Evolutionary conservation across 2,113 vertebrate species (phyloP), one percentile per base, ranked within the genome.

Genomic region (Pelobates fuscus): DNA sequence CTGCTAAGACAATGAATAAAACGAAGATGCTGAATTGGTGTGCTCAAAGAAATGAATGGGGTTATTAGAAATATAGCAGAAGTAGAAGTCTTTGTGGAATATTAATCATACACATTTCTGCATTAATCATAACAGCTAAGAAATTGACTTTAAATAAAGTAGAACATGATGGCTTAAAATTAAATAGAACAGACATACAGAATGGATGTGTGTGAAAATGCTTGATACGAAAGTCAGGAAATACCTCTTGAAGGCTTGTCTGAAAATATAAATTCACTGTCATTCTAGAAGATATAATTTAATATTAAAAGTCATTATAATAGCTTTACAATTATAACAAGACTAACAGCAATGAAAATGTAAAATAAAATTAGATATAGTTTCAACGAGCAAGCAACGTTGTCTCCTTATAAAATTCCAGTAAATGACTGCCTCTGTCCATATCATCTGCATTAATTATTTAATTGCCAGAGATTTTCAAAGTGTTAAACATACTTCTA

Each of bases 81-180:
- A 32, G 15, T 10, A 24, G 43, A 26, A 41, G 54, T n/a, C 25
- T 55, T 2, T n/a, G 7, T 18, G 15, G 14, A 54, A 64, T 30
- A 18, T 67, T 67, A 66, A 46, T 58, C 54, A 43, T 1, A 2
- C 32, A 46, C n/a, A 58, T 27, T 27, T 74, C 37, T 66, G 17
- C 41, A 66, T 58, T 58, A 44, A 75, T 74, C 61, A 58, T 65
- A 43, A 11, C 24, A 26, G 46, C 23, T 27, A n/a, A 26, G 23
- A 67, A 59, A 46, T 12, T 14, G 24, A 49, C 20, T 62, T 29
- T 52, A 49, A 63, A 24, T 30, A 37, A 20, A 59, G 57, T 26
- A 44, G n/a, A 65, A 65, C 37, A 49, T 49, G 23, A 63, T 64
- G 54, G 67, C 18, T 24, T 59, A 58, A 27, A 49, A 75, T 74